Percentiles rank a stretch among this genome's conserved stretches.
phyloP scores from a whole-genome alignment of 2,888 invertebrate species.

The Platynereis dumerilii region DNA sequence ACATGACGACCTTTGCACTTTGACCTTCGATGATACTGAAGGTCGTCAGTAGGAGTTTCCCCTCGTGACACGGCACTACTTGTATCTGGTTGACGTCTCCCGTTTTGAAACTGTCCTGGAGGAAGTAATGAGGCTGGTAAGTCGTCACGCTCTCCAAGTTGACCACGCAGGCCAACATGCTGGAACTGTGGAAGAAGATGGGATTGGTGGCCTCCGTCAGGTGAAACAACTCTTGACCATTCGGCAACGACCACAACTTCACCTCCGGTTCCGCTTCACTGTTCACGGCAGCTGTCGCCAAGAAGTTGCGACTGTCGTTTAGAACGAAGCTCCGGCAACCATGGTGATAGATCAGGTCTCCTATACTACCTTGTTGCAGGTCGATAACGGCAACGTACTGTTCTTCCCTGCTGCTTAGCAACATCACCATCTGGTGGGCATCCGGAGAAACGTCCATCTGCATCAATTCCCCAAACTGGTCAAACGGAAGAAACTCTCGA shows the following conservation, averaged over 20 bases:
- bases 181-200: conserved; percentile 31
- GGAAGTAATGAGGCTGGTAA: conserved; percentile 3
- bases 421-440: conserved; percentile 33
- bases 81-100: conserved; percentile 8
- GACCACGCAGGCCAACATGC: conserved; percentile 28
- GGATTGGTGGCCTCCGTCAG: conserved; percentile 26
- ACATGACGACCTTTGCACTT: conserved; percentile 4
- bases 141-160: background rate
- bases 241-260: conserved; percentile 23
- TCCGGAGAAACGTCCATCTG: conserved; percentile 37
- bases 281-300: conserved; percentile 22
- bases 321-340: conserved; percentile 29
- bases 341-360: conserved; percentile 20
- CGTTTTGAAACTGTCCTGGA: background rate
- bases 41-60: conserved; percentile 10
- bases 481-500: conserved; percentile 35
- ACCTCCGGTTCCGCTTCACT: conserved; percentile 14
- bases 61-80: conserved; percentile 13
- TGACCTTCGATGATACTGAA: background rate
- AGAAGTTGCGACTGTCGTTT: conserved; percentile 27
- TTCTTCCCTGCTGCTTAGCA: conserved; percentile 30
- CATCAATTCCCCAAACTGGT: conserved; percentile 35
- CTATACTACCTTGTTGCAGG: conserved; percentile 23
- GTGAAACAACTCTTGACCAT: conserved; percentile 20
- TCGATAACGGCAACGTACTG: conserved; percentile 34